These are phyloP conservation scores for Circaetus gallicus DNA, from an alignment of 2,113 vertebrate genomes.

Conservation along the genomic window DNA sequence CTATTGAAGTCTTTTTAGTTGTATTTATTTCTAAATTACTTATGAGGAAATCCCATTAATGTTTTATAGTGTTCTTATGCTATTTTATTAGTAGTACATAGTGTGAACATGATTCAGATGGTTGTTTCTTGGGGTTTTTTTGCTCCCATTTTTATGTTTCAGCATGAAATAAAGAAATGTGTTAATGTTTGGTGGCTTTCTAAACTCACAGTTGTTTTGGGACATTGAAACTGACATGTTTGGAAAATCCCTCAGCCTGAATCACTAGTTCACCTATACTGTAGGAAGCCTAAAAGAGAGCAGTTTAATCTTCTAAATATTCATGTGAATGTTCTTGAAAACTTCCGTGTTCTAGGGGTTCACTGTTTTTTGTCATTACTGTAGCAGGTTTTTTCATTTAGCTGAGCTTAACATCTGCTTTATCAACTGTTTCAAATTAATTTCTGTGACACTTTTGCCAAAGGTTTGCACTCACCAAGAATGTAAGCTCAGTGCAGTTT, in stretches of 20 bases:
- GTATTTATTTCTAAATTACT: not conserved
- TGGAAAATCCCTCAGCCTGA: not conserved
- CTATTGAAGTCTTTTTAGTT: not conserved
- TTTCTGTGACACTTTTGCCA: not conserved
- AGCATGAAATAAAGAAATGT: not conserved
- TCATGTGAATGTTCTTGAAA: not conserved
- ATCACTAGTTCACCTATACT: not conserved
- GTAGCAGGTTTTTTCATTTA: not conserved
- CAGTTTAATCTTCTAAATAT: not conserved
- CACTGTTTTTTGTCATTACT: not conserved
- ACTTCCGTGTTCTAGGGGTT: not conserved
- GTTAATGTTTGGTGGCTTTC: not conserved
- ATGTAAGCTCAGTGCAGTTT: not conserved
- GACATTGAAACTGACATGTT: not conserved
- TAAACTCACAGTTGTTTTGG: not conserved
- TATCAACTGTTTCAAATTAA: not conserved
- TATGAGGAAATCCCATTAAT: not conserved
- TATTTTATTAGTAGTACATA: not conserved
- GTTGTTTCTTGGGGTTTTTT: rapidly evolving
- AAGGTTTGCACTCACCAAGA: not conserved
- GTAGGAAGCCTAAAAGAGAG: not conserved
- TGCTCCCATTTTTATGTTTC: not conserved
- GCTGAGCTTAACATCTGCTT: not conserved
- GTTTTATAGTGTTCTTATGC: not conserved
- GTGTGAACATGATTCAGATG: not conserved